phyloP scores from a whole-genome alignment of 2,888 invertebrate genomes.

The Morpho deidamia region DNA sequence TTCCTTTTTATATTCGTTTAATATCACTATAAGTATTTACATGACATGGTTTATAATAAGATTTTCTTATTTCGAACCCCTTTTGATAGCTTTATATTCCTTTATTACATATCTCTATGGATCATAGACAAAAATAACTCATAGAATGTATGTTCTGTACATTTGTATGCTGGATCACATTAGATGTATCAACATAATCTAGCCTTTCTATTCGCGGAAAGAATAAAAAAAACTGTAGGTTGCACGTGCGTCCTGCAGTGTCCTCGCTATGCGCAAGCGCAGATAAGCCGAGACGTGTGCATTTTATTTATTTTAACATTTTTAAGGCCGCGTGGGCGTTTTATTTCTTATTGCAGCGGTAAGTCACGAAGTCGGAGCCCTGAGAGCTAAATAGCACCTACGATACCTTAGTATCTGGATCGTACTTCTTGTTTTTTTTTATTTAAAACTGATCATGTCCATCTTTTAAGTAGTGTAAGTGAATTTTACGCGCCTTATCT shows the following conservation, averaged over 20 bases:
- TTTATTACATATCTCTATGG: no score
- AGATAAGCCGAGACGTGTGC: conserved; percentile 72
- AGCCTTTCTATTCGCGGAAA: conserved; percentile 14
- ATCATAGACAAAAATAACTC: no score
- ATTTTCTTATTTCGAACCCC: no score
- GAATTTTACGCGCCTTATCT: conserved; percentile 25
- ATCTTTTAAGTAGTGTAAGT: conserved; percentile 25
- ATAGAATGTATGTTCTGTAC: no score
- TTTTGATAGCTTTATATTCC: no score
- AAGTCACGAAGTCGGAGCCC: conserved; percentile 72
- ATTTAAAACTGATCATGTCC: conserved; percentile 26
- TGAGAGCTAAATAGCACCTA: conserved; percentile 75
- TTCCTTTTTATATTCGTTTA: no score
- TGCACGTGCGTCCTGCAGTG: conserved; percentile 48
- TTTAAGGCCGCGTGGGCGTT: conserved; percentile 58
- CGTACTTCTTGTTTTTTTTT: conserved; percentile 18
- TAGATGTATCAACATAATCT: conserved; percentile 19
- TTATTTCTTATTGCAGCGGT: conserved; percentile 64
- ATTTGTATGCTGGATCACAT: neutral
- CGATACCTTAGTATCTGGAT: conserved; percentile 28
- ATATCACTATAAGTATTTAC: no score
- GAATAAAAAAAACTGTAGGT: conserved; percentile 20
- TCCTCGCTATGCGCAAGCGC: conserved; percentile 55
- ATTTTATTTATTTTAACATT: conserved; percentile 78
- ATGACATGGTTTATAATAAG: no score